Percentiles rank a stretch among this genome's conserved stretches.
phyloP scores from a whole-genome alignment of 2,797 vertebrate species.

The Pantherophis alleghaniensis region DNA sequence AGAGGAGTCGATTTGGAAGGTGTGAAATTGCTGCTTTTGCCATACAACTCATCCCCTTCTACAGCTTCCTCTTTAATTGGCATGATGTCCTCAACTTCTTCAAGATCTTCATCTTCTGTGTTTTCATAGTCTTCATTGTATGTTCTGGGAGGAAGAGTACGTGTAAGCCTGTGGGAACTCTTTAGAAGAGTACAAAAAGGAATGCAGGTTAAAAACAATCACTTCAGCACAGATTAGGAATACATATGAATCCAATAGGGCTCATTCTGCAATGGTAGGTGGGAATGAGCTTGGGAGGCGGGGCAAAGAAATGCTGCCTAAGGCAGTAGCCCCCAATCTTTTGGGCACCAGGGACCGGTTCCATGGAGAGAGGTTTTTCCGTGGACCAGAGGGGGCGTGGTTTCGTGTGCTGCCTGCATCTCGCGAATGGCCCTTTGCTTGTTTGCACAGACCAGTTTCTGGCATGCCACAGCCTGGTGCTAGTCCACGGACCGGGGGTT shows the following conservation, averaged over 20 bases:
- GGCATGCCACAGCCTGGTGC: too few relatives aligned
- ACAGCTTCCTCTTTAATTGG: constrained; percentile 55
- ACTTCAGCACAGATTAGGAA: background rate
- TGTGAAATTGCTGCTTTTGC: constrained; percentile 76
- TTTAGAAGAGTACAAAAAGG: constrained; percentile 62
- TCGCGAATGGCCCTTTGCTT: background rate
- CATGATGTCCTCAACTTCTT: constrained; percentile 61
- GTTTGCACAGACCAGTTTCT: background rate
- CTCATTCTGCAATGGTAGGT: background rate
- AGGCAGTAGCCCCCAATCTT: background rate
- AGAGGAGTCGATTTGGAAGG: constrained; percentile 75
- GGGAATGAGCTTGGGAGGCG: background rate
- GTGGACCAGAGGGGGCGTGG: background rate
- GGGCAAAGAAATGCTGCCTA: background rate
- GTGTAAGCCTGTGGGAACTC: constrained; percentile 85
- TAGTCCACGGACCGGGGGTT: too few relatives aligned
- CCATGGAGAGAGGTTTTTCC: background rate
- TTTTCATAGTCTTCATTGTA: constrained; percentile 84
- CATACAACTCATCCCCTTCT: constrained; percentile 69
- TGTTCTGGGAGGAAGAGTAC: constrained; percentile 78
- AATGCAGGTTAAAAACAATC: constrained; percentile 37
- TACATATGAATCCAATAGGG: background rate
- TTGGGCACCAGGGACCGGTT: background rate
- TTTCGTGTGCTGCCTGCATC: background rate
- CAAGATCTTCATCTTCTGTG: constrained; percentile 64